Evolutionary conservation across 92 coral and sea anemone species (phyloP).

Genomic region (Virgularia gustaviana): DNA sequence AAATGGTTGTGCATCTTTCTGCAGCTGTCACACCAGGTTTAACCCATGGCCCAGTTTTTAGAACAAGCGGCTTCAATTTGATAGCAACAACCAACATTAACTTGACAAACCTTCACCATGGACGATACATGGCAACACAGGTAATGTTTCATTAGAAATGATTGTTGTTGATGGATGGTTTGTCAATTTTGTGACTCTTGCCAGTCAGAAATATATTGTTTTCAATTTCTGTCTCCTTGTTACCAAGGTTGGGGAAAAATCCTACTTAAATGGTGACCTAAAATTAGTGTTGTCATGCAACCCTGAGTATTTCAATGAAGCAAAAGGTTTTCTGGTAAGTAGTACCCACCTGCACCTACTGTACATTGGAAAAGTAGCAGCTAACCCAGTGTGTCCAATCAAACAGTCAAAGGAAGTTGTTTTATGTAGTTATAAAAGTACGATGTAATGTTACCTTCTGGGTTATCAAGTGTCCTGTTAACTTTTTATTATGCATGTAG

Average conservation of each 20-base stretch:
- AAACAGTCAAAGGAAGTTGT: background rate
- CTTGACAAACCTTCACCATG: slow-evolving; percentile 14
- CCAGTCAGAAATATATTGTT: background rate
- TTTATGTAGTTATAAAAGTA: background rate
- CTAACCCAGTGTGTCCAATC: background rate
- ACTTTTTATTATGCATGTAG: slow-evolving; percentile 25
- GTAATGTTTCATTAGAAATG: background rate
- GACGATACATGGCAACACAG: slow-evolving; percentile 5
- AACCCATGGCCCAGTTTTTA: slow-evolving; percentile 64
- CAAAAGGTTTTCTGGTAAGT: slow-evolving; percentile 89
- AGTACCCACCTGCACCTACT: too few species aligned
- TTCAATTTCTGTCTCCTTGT: background rate
- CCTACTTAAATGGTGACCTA: slow-evolving; percentile 59
- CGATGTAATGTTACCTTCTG: background rate
- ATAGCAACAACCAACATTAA: slow-evolving; percentile 62
- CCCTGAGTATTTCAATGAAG: slow-evolving; percentile 73
- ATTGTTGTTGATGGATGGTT: background rate
- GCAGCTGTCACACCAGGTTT: slow-evolving; percentile 12
- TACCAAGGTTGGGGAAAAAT: slow-evolving; percentile 65
- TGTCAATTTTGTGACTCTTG: background rate
- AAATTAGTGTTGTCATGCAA: slow-evolving; percentile 64
- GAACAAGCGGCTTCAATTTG: slow-evolving; percentile 76
- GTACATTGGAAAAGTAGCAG: too few species aligned
- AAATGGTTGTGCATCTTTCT: background rate
- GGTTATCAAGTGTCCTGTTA: background rate